phyloP scores from a whole-genome alignment of 2,113 vertebrate genomes.

The Meles meles region DNA sequence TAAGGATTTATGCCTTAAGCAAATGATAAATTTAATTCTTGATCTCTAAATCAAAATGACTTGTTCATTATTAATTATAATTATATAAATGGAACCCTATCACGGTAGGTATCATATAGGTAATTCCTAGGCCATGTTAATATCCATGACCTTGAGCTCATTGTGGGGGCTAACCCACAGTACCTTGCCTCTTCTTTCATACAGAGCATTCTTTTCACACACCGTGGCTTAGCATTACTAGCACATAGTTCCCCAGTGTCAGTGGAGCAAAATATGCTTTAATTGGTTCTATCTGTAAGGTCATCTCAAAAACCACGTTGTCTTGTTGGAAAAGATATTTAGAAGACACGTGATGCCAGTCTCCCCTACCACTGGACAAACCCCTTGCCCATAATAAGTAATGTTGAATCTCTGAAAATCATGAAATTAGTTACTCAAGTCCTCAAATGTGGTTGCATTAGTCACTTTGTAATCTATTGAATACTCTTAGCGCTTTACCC shows the following conservation, averaged over 20 bases:
- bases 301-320: not conserved
- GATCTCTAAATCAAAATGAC: constrained; percentile 45
- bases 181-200: not conserved
- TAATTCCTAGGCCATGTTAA: not conserved
- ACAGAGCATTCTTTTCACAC: not conserved
- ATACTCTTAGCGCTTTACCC: not conserved
- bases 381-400: not conserved
- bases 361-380: not conserved
- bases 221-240: not conserved
- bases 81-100: not conserved
- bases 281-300: not conserved
- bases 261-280: not conserved
- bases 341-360: not conserved
- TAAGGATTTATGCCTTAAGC: constrained; percentile 50
- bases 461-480: not conserved
- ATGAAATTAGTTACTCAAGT: not conserved
- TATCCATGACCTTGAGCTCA: not conserved
- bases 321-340: constrained; percentile 12
- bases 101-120: not conserved
- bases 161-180: not conserved
- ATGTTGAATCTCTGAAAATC: constrained; percentile 9
- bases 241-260: not conserved
- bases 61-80: not conserved
- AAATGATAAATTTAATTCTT: constrained; percentile 39
- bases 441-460: constrained; percentile 20